A percentile compares a stretch with the other conserved stretches of the same genome.
Conservation (phyloP, 2,797 vertebrate species). For the Dendrocincla fuliginosa region DNA sequence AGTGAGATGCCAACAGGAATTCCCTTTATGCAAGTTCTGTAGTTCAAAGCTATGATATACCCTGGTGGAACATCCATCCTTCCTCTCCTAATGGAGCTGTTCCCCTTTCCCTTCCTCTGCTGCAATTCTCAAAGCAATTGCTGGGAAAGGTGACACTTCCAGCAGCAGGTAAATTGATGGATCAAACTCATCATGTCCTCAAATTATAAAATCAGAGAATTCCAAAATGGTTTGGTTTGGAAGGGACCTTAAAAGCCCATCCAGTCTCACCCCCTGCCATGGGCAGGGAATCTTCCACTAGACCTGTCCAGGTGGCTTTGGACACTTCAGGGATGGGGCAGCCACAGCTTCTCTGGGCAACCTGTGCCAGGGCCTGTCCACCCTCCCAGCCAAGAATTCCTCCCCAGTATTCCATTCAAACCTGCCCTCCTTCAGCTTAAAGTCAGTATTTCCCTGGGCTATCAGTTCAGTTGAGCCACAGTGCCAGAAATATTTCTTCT, state of each 20-base stretch:
- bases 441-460: not conserved
- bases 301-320: rapidly evolving
- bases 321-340: not conserved
- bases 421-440: not conserved
- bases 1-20: not conserved
- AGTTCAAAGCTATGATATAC: not conserved
- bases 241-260: not conserved
- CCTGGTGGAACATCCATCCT: not conserved
- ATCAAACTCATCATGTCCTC: not conserved
- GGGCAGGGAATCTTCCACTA: not conserved
- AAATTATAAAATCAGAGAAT: not conserved
- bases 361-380: not conserved
- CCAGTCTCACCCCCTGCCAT: rapidly evolving
- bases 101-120: not conserved
- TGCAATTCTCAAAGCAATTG: not conserved
- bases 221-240: not conserved
- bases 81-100: not conserved
- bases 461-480: not conserved
- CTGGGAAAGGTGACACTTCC: not conserved
- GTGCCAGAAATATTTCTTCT: not conserved
- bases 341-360: not conserved
- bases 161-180: not conserved
- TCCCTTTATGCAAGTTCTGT: not conserved
- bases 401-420: not conserved
- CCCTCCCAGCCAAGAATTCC: not conserved